These are phyloP conservation scores for Murina feae DNA, from an alignment of 2,113 vertebrate genomes.

Conservation along the genomic window DNA sequence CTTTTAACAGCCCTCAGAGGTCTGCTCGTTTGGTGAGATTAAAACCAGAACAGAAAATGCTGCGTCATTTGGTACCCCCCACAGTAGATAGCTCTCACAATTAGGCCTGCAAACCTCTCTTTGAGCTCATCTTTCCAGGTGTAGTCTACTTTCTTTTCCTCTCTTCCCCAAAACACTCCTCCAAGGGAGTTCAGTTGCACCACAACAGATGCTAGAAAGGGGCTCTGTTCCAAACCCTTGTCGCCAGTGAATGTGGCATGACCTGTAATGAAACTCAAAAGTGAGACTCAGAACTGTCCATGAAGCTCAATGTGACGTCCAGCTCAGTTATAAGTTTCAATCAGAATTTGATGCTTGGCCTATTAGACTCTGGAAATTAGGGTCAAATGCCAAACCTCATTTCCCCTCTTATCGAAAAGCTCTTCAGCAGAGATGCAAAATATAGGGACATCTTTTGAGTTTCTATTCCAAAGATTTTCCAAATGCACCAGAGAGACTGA, in stretches of 20 bases:
- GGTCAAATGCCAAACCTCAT: not conserved
- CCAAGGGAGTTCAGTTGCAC: not conserved
- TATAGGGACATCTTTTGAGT: not conserved
- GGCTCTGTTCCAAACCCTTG: not conserved
- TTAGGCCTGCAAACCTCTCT: not conserved
- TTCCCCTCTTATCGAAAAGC: not conserved
- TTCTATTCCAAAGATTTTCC: not conserved
- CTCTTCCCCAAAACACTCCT: not conserved
- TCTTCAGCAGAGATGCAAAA: not conserved
- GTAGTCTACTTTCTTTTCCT: not conserved
- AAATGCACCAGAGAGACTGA: not conserved
- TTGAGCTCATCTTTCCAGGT: not conserved
- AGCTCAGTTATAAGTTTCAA: not conserved
- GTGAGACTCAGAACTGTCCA: not conserved
- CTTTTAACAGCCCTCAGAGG: not conserved
- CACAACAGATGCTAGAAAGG: not conserved
- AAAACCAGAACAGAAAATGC: not conserved
- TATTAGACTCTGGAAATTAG: not conserved
- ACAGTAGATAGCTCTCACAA: not conserved
- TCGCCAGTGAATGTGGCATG: not conserved
- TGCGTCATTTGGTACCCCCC: not conserved
- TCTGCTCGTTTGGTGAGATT: not conserved
- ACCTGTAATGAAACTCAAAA: not conserved
- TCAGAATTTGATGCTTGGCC: not conserved
- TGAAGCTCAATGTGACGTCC: not conserved